Conservation (phyloP, 2,797 vertebrate species). For the Eutrigla gurnardus region DNA sequence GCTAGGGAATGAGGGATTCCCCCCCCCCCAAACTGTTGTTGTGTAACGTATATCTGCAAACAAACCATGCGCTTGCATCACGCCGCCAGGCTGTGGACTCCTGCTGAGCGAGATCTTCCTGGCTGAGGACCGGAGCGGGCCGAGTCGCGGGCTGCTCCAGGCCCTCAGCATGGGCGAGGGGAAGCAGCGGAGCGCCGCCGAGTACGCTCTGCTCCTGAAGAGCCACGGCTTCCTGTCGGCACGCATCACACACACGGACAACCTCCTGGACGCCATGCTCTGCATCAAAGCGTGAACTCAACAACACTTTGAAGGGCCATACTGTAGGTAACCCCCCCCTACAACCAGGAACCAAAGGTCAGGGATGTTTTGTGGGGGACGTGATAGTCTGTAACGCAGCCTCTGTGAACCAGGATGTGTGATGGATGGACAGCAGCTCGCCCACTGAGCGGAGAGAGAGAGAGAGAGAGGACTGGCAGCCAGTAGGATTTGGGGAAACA, state of each 20-base stretch:
- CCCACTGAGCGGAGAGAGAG: conserved; percentile 52
- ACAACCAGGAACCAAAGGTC: not conserved
- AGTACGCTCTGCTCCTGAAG: conserved; percentile 84
- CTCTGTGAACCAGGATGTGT: not conserved
- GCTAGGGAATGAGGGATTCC: not conserved
- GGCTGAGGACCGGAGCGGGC: conserved; percentile 81
- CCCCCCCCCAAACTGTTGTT: not conserved
- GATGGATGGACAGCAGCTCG: conserved; percentile 30
- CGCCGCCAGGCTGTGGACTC: conserved; percentile 82
- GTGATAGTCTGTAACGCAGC: not conserved
- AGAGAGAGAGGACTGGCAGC: conserved; percentile 69
- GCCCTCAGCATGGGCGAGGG: conserved; percentile 87
- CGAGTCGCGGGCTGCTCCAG: conserved; percentile 82
- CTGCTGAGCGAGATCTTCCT: conserved; percentile 88
- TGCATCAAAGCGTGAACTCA: conserved; percentile 78
- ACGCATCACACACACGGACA: conserved; percentile 78
- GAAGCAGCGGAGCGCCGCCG: conserved; percentile 81
- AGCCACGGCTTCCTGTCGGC: conserved; percentile 82
- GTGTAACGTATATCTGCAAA: conserved; percentile 19
- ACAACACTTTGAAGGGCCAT: not conserved
- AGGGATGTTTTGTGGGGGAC: not conserved
- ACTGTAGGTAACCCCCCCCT: not conserved
- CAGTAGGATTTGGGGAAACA: conserved; percentile 69
- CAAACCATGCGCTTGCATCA: conserved; percentile 27
- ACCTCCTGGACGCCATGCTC: conserved; percentile 85